Evolutionary conservation across 2,888 invertebrate genomes (phyloP).

Genomic region (Macrosiphum euphorbiae): DNA sequence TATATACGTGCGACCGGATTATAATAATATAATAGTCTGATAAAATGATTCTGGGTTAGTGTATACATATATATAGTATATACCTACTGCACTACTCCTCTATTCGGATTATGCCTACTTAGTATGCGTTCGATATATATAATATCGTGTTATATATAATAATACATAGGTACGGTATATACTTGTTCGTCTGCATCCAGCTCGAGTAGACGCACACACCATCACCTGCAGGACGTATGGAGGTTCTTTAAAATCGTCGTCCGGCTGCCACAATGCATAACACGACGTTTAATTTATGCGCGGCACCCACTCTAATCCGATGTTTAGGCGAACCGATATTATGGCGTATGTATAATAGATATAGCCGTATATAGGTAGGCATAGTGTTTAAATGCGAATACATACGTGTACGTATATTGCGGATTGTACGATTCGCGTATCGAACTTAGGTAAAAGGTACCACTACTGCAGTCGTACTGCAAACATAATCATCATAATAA

Average conservation of each 20-base stretch:
- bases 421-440: not conserved
- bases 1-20: constrained; percentile 9
- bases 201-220: not conserved
- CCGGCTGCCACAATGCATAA: not conserved
- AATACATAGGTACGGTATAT: not conserved
- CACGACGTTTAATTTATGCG: not conserved
- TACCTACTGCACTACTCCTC: not conserved
- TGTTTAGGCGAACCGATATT: not conserved
- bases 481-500: not conserved
- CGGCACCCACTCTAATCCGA: not conserved
- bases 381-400: not conserved
- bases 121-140: not conserved
- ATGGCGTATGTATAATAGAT: too few relatives aligned
- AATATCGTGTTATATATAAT: not conserved
- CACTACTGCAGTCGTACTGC: not conserved
- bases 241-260: not conserved
- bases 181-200: too few relatives aligned
- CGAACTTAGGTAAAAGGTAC: not conserved
- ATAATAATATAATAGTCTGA: not conserved
- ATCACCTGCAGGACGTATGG: not conserved
- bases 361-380: too few relatives aligned
- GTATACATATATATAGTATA: not conserved
- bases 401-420: too few relatives aligned
- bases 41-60: constrained; percentile 33
- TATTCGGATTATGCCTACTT: not conserved